These are phyloP conservation scores for Malthinus seriepunctatus DNA, from an alignment of 2,888 invertebrate genomes.

Conservation along the genomic window DNA sequence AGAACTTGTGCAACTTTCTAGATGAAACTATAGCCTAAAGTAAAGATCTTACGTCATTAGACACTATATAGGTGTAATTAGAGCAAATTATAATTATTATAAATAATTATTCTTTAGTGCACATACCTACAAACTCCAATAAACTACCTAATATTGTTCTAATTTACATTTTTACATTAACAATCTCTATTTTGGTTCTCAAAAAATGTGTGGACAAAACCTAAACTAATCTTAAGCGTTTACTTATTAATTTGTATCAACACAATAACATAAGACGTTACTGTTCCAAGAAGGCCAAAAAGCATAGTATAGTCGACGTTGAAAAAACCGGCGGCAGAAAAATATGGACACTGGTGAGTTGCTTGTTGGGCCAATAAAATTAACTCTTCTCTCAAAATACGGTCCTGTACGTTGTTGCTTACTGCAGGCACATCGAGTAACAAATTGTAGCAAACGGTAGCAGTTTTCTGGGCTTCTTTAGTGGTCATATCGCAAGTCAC, in stretches of 20 bases:
- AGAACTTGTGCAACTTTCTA: too few species aligned
- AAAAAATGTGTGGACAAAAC: too few species aligned
- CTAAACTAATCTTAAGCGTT: neutral
- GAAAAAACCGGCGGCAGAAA: constrained; percentile 32
- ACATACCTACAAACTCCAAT: too few species aligned
- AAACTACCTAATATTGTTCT: too few species aligned
- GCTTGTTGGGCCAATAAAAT: constrained; percentile 28
- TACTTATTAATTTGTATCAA: constrained; percentile 27
- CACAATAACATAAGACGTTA: constrained; percentile 30
- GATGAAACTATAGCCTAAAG: too few species aligned
- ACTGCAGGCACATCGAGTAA: constrained; percentile 29
- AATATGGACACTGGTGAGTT: constrained; percentile 21
- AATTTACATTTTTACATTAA: too few species aligned
- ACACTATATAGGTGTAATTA: too few species aligned
- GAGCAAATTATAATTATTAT: too few species aligned
- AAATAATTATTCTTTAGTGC: too few species aligned
- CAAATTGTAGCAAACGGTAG: constrained; percentile 32
- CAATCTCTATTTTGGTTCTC: too few species aligned
- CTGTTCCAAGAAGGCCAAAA: constrained; percentile 27
- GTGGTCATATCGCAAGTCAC: constrained; percentile 30
- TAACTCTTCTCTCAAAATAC: constrained; percentile 20
- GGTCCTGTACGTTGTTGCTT: constrained; percentile 18
- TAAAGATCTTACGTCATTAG: too few species aligned
- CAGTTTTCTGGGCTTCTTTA: constrained; percentile 32
- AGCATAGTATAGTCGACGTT: constrained; percentile 27